phyloP scores from a whole-genome alignment of 92 coral and sea anemone species.

The Palythoa grandiflora region DNA sequence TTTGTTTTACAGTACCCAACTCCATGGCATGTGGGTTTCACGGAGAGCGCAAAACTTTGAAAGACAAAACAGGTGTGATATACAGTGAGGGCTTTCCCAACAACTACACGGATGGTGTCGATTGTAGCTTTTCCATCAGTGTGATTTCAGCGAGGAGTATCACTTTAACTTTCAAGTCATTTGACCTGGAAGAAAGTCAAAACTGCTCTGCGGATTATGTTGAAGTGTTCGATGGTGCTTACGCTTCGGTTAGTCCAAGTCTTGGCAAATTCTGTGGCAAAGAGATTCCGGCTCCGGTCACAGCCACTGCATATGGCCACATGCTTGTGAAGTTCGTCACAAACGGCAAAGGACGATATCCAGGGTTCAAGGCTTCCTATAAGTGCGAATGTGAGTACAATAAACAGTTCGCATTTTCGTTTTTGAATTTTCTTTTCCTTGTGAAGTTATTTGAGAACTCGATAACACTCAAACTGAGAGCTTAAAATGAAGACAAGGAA shows the following conservation, averaged over 20 bases:
- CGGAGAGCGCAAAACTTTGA: not conserved
- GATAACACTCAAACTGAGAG: too few relatives aligned
- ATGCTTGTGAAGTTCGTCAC: constrained; percentile 31
- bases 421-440: too few relatives aligned
- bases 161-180: constrained; percentile 25
- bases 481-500: too few relatives aligned
- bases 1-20: constrained; percentile 13
- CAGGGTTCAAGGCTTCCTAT: constrained; percentile 40
- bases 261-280: constrained; percentile 43
- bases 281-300: constrained; percentile 12
- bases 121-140: not conserved
- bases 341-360: constrained; percentile 26
- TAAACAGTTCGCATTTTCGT: not conserved
- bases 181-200: constrained; percentile 25
- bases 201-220: constrained; percentile 29
- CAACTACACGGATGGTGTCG: constrained; percentile 29
- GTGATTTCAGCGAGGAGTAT: not conserved
- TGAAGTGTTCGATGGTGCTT: constrained; percentile 31
- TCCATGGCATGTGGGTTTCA: constrained; percentile 13
- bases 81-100: constrained; percentile 37
- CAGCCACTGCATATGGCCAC: constrained; percentile 25
- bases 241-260: constrained; percentile 25
- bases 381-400: constrained; percentile 32
- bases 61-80: constrained; percentile 15
- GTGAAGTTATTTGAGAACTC: too few relatives aligned